Percentiles rank a stretch among this genome's conserved stretches.
Evolutionary conservation across 2,797 vertebrate species (phyloP).

Genomic region (Hapalemur alaotrensis): DNA sequence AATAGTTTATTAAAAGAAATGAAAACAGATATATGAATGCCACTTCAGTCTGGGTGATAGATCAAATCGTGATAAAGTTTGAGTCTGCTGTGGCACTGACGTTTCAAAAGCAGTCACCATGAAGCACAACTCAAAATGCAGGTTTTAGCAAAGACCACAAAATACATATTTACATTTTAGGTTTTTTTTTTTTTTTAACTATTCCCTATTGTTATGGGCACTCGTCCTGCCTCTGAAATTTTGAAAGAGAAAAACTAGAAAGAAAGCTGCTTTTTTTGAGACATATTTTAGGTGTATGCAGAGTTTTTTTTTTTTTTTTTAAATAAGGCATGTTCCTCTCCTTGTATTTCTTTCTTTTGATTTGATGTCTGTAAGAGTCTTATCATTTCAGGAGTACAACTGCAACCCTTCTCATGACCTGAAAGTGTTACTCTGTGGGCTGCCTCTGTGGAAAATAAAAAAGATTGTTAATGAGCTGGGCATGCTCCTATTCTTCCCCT

Average conservation of each 20-base stretch:
- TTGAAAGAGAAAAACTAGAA: constrained; percentile 68
- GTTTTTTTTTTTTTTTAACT: constrained; percentile 8
- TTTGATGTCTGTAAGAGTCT: constrained; percentile 44
- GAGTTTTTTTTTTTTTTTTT: not conserved
- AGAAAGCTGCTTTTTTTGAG: constrained; percentile 25
- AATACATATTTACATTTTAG: constrained; percentile 74
- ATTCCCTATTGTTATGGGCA: constrained; percentile 70
- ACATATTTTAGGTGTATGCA: constrained; percentile 58
- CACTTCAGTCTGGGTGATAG: constrained; percentile 61
- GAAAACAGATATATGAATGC: constrained; percentile 61
- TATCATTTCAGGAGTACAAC: constrained; percentile 61
- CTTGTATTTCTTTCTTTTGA: constrained; percentile 66
- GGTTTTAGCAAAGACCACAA: constrained; percentile 75
- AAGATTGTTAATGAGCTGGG: constrained; percentile 69
- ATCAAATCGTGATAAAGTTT: constrained; percentile 70
- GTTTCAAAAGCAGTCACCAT: constrained; percentile 77
- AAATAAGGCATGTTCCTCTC: constrained; percentile 41
- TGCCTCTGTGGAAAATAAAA: constrained; percentile 71
- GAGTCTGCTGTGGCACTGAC: constrained; percentile 63
- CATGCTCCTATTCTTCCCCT: constrained; percentile 72
- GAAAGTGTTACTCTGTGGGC: constrained; percentile 70
- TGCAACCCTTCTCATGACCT: constrained; percentile 70
- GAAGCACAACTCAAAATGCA: constrained; percentile 75
- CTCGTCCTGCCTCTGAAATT: constrained; percentile 67
- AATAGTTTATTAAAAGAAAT: constrained; percentile 75